Evolutionary conservation across 2,888 invertebrate species (phyloP).

Genomic region (Palloptera scutellata): DNA sequence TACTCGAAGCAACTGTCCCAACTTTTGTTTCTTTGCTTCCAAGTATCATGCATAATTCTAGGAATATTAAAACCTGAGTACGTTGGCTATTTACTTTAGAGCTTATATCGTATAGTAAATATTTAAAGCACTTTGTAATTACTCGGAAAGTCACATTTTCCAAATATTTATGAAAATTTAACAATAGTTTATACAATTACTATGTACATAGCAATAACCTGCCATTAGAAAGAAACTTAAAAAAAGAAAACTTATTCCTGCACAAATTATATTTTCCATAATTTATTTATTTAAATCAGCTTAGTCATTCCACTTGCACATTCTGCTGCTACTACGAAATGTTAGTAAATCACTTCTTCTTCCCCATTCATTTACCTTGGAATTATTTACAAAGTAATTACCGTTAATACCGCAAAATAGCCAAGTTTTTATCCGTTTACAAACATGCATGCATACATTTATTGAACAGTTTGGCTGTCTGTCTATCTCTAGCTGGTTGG

Average conservation of each 20-base stretch:
- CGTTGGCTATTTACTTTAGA: too few species aligned
- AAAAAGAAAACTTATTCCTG: background rate
- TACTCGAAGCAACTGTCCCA: too few species aligned
- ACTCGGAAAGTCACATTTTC: too few species aligned
- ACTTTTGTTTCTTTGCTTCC: too few species aligned
- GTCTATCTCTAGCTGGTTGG: too few species aligned
- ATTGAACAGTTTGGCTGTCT: background rate
- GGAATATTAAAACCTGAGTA: too few species aligned
- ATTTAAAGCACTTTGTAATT: too few species aligned
- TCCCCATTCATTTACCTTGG: slow-evolving; percentile 25
- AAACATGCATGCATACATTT: slow-evolving; percentile 6
- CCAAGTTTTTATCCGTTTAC: slow-evolving; percentile 19
- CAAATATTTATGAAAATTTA: too few species aligned
- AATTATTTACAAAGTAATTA: slow-evolving; percentile 54
- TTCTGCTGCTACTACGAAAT: background rate
- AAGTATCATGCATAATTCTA: too few species aligned
- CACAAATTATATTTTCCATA: background rate
- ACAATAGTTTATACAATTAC: too few species aligned
- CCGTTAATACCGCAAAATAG: slow-evolving; percentile 41
- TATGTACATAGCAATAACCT: background rate
- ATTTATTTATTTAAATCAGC: background rate
- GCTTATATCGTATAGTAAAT: too few species aligned
- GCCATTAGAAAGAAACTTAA: background rate
- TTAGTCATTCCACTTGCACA: background rate
- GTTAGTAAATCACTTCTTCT: background rate